phyloP scores from a whole-genome alignment of 2,113 vertebrate genomes.

The Leiothrix lutea region DNA sequence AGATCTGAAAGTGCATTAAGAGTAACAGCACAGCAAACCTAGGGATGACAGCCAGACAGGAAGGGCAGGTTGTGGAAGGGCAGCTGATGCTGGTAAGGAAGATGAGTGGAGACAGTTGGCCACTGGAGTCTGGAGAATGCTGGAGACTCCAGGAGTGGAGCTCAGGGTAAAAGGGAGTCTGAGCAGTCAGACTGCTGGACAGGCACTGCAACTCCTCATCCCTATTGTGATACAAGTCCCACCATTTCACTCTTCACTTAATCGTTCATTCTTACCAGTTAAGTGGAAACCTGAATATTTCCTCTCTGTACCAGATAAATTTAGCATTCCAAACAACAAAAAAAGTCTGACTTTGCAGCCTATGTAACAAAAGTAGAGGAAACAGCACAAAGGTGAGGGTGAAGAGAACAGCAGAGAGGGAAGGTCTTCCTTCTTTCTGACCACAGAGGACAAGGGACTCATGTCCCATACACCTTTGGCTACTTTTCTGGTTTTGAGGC shows the following conservation, averaged over 20 bases:
- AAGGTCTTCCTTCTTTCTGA: background rate
- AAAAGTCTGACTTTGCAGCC: background rate
- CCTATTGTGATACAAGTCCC: background rate
- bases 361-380: background rate
- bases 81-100: background rate
- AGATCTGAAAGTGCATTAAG: background rate
- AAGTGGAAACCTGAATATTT: background rate
- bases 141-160: background rate
- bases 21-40: accelerated
- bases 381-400: background rate
- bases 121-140: background rate
- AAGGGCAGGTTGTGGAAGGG: background rate
- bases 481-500: background rate
- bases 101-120: background rate
- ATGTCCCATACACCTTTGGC: accelerated
- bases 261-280: background rate
- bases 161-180: background rate
- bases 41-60: background rate
- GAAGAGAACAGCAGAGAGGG: background rate
- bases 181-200: accelerated
- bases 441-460: background rate
- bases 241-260: background rate
- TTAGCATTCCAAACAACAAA: background rate
- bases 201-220: background rate
- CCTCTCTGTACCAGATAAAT: background rate